Conservation (phyloP, 1,140 invertebrate species). For the Myzus persicae region DNA sequence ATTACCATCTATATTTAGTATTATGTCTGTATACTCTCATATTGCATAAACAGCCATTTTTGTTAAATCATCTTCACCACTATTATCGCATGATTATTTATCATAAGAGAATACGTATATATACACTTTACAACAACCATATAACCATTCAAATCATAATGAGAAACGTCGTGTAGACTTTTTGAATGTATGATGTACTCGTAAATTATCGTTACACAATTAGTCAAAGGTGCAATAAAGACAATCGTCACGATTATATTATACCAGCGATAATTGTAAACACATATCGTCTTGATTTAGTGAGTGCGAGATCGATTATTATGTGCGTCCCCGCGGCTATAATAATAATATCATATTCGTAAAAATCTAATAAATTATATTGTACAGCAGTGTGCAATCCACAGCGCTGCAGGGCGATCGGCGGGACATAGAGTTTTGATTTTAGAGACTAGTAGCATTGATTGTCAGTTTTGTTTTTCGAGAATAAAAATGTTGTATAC, state of each 20-base stretch:
- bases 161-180: neutral
- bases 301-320: neutral
- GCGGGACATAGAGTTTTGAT: neutral
- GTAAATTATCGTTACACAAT: neutral
- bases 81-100: neutral
- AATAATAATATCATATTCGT: too few species aligned
- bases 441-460: neutral
- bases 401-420: neutral
- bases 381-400: too few species aligned
- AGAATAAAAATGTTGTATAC: neutral
- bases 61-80: neutral
- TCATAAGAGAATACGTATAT: neutral
- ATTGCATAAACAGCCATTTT: neutral
- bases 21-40: neutral
- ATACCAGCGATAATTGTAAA: neutral
- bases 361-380: too few species aligned
- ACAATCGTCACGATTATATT: neutral
- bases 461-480: neutral
- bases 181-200: neutral
- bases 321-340: neutral
- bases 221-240: neutral
- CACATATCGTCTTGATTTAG: neutral
- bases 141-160: neutral
- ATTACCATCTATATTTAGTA: neutral
- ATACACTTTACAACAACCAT: neutral